Conservation (phyloP, 2,888 invertebrate genomes). For the Leptogaster cylindrica region DNA sequence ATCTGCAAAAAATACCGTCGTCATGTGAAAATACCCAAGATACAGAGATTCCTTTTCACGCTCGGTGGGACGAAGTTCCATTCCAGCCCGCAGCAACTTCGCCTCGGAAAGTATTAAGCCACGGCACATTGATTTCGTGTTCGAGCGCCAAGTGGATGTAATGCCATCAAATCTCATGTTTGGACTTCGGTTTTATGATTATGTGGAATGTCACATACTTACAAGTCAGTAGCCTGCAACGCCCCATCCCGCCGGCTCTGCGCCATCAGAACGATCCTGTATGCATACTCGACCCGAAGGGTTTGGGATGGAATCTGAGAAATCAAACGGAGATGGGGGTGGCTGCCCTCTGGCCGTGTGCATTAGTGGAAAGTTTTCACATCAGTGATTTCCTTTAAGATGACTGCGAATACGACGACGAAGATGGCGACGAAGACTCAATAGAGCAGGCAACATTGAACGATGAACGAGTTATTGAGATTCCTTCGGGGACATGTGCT, state of each 20-base stretch:
- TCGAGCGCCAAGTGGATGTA: slow-evolving; percentile 27
- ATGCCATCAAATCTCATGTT: slow-evolving; percentile 34
- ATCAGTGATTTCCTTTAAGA: slow-evolving; percentile 28
- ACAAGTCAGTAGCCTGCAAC: not conserved
- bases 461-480: slow-evolving; percentile 25
- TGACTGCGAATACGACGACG: too few relatives aligned
- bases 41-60: not conserved
- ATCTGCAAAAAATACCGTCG: too few relatives aligned
- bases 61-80: not conserved
- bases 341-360: slow-evolving; percentile 23
- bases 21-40: too few relatives aligned
- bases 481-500: slow-evolving; percentile 27
- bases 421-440: too few relatives aligned
- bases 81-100: not conserved
- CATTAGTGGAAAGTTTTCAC: slow-evolving; percentile 34
- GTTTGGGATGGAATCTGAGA: slow-evolving; percentile 6
- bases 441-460: not conserved
- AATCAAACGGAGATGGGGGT: not conserved
- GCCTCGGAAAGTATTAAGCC: slow-evolving; percentile 9
- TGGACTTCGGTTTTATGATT: slow-evolving; percentile 30
- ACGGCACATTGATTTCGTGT: slow-evolving; percentile 22
- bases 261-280: not conserved
- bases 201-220: slow-evolving; percentile 27
- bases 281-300: slow-evolving; percentile 17
- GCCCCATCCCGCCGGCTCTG: not conserved